A percentile compares a stretch with the other conserved stretches of the same genome.
These are phyloP conservation scores for rat (Rattus norvegicus) DNA, from an alignment of 2,113 vertebrate genomes.

Conservation along the genomic window GRCr8 NC_086022.1:169640501-169641000, in stretches of 20 bases:
- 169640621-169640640: background rate
- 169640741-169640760: too few relatives aligned
- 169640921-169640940: background rate
- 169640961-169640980: background rate
- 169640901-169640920: background rate
- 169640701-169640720: too few relatives aligned
- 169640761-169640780: too few relatives aligned
- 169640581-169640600: background rate
- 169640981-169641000: background rate
- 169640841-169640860: background rate
- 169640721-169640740: too few relatives aligned
- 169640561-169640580: background rate
- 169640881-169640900: too few relatives aligned
- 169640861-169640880: background rate
- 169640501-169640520: background rate
- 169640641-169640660: background rate
- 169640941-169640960: background rate
- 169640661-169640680: too few relatives aligned
- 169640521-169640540: background rate
- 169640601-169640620: background rate
- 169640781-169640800: too few relatives aligned
- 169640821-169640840: background rate
- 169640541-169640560: fast-evolving
- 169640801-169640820: too few relatives aligned
- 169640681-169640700: too few relatives aligned